These are phyloP conservation scores for Drosophila incognita DNA, from an alignment of 2,888 invertebrate species.

Conservation along the genomic window DNA sequence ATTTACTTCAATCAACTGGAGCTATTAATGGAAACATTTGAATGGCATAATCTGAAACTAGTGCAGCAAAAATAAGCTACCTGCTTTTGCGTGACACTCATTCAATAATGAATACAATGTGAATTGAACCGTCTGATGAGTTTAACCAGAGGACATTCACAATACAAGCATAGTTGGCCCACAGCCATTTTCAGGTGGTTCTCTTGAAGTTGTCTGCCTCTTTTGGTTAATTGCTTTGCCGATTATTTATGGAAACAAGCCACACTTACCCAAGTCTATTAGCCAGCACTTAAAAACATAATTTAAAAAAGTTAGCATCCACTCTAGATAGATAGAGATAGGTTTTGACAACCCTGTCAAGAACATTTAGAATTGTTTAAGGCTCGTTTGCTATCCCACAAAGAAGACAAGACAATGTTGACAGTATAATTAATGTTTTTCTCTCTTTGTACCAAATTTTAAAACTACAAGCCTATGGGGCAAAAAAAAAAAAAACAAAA, in stretches of 20 bases:
- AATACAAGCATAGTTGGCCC: slow-evolving; percentile 8
- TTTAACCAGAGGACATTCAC: neutral
- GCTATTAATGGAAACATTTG: slow-evolving; percentile 19
- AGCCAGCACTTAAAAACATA: slow-evolving; percentile 4
- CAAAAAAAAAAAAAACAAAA: neutral
- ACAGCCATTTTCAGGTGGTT: slow-evolving; percentile 11
- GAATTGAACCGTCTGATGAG: neutral
- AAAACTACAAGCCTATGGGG: neutral
- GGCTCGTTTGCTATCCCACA: neutral
- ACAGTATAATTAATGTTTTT: neutral
- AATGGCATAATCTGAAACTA: slow-evolving; percentile 40
- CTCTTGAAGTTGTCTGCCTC: slow-evolving; percentile 5
- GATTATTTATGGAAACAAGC: slow-evolving; percentile 9
- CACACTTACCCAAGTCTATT: slow-evolving; percentile 15
- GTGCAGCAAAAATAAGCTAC: slow-evolving; percentile 59
- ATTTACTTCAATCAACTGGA: slow-evolving; percentile 51
- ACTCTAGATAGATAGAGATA: neutral
- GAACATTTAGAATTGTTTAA: neutral
- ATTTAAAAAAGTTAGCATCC: neutral
- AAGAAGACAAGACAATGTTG: neutral
- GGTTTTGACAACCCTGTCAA: neutral
- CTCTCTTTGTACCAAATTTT: neutral
- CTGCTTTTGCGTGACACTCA: slow-evolving; percentile 69
- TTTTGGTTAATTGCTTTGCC: slow-evolving; percentile 34
- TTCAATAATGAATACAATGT: slow-evolving; percentile 26